These are phyloP conservation scores for Chloroclysta siterata DNA, from an alignment of 2,888 invertebrate species.

Conservation along the genomic window DNA sequence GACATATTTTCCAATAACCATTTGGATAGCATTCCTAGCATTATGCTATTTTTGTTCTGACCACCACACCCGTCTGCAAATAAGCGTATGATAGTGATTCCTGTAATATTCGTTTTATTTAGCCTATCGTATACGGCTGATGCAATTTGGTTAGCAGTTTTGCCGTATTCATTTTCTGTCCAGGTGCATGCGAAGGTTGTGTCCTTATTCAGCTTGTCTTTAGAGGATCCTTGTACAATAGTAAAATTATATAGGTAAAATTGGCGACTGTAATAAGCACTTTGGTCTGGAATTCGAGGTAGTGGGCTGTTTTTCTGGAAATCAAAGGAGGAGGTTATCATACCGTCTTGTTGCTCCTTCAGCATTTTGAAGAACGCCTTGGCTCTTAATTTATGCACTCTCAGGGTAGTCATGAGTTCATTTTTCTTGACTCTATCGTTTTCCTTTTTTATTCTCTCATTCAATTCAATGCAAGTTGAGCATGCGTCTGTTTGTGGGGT, in stretches of 20 bases:
- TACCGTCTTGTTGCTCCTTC: constrained; percentile 30
- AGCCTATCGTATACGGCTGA: constrained; percentile 46
- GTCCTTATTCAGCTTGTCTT: constrained; percentile 40
- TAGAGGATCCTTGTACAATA: constrained; percentile 39
- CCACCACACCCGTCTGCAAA: constrained; percentile 37
- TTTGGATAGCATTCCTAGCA: constrained; percentile 26
- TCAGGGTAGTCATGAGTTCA: background rate
- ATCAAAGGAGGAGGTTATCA: constrained; percentile 42
- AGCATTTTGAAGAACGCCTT: constrained; percentile 39
- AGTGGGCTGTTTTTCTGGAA: constrained; percentile 42
- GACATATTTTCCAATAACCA: constrained; percentile 15
- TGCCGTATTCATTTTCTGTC: constrained; percentile 44
- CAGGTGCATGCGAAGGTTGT: constrained; percentile 43
- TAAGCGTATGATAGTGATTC: constrained; percentile 31
- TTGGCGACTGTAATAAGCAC: constrained; percentile 10
- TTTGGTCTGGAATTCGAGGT: constrained; percentile 30
- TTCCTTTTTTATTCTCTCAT: constrained; percentile 25
- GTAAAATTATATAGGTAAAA: constrained; percentile 38
- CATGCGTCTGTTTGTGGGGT: constrained; percentile 33
- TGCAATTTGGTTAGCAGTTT: constrained; percentile 43
- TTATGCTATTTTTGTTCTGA: constrained; percentile 40
- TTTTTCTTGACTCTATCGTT: background rate
- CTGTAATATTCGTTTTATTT: constrained; percentile 39
- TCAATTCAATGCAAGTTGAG: constrained; percentile 34
- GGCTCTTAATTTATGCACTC: constrained; percentile 35